phyloP scores from a whole-genome alignment of 2,888 invertebrate genomes.

The Pyrrhosoma nymphula region DNA sequence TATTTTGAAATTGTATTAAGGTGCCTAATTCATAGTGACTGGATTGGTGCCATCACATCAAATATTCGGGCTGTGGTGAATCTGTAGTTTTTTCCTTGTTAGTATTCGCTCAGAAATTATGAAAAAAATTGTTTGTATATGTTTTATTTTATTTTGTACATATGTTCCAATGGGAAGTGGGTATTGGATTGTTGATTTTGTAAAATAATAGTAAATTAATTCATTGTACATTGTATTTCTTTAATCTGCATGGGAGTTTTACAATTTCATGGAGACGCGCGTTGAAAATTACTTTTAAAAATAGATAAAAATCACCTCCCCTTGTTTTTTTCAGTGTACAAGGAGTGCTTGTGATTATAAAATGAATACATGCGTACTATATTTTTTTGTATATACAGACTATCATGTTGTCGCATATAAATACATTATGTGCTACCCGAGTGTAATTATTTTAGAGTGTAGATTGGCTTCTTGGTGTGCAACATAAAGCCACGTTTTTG shows the following conservation, averaged over 20 bases:
- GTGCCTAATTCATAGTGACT: slow-evolving; percentile 30
- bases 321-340: neutral
- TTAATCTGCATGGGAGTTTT: neutral
- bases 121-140: neutral
- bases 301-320: neutral
- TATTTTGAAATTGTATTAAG: slow-evolving; percentile 50
- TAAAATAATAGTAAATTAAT: slow-evolving; percentile 54
- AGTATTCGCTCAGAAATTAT: slow-evolving; percentile 44
- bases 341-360: neutral
- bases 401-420: neutral
- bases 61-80: slow-evolving; percentile 62
- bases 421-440: neutral
- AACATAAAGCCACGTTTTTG: no score
- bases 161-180: slow-evolving; percentile 56
- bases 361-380: neutral
- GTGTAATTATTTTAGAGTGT: neutral
- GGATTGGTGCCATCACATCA: slow-evolving; percentile 43
- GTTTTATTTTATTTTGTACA: slow-evolving; percentile 49
- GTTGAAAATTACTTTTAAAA: neutral
- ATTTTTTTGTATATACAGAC: slow-evolving; percentile 1
- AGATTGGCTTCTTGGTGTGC: no score
- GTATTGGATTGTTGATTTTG: slow-evolving; percentile 63
- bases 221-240: slow-evolving; percentile 42
- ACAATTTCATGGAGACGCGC: neutral
- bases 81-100: slow-evolving; percentile 43